Base-by-base conservation (phyloP, 2,888 invertebrate species). In the Agonopterix subpropinquella region DNA sequence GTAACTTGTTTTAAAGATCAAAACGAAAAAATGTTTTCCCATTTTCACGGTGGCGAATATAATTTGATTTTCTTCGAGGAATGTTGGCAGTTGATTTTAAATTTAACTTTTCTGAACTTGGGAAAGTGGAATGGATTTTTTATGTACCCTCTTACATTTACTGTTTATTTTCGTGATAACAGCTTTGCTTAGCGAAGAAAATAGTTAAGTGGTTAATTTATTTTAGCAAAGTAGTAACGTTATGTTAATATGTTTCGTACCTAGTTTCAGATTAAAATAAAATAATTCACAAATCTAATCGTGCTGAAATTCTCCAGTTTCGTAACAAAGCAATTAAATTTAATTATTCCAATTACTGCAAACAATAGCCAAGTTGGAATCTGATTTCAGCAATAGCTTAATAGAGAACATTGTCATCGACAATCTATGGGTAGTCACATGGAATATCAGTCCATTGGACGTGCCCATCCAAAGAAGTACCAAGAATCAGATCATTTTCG, bases 11-110 rank as follows among this genome's bases (percentile, higher is more conserved):
- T 75, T 68, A 63, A 57, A 73, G 74, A 80, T 81, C 79, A 77
- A 82, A 80, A 73, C 70, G 39, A 62, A 67, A 66, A 78, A 77
- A 77, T 74, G 65, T 77, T 79, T 77, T 73, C 69, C 59, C 71
- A 77, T 76, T 80, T 81, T 76, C 73, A 75, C 70, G 76, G 77
- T 73, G 75, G 73, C 74, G 65, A 73, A 74, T 73, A 80, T 83
- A 83, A 84, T 83, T 83, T 80, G 78, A 83, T 83, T 83, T 79
- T 70, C 72, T 64, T 61, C 67, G 70, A 73, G 73, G 70, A 69
- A 77, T 73, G 76, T 74, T 61, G 75, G 65, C 72, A 73, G 81
- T 79, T 77, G 75, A 80, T 79, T 82, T 81, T 73, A 79, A 80
- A 77, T 77, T 79, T 73, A 78, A 77, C 77, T 76, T 77, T 63